A percentile compares a stretch with the other conserved stretches of the same genome.
Conservation (phyloP, 37 sponge, comb jelly and placozoan species). For the Chondrilla cf. caribensis region DNA sequence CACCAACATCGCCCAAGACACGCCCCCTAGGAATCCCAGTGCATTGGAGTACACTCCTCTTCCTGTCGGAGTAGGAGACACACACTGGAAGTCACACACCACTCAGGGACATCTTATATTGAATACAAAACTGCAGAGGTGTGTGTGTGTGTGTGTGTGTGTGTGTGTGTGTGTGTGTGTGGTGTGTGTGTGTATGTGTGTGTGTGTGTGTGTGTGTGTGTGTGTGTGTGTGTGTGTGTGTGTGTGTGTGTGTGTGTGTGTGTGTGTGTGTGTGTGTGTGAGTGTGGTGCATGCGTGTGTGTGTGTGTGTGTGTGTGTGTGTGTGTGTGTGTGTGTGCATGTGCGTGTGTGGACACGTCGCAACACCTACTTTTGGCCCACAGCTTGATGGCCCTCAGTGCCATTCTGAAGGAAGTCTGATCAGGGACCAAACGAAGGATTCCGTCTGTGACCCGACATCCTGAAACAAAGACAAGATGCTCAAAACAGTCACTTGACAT, state of each 20-base stretch:
- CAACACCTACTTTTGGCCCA: slow-evolving; percentile 92
- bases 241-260: too few species aligned
- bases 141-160: too few species aligned
- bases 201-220: too few species aligned
- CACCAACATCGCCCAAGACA: slow-evolving; percentile 99
- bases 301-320: slow-evolving; percentile 1
- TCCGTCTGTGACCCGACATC: slow-evolving; percentile 97
- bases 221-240: too few species aligned
- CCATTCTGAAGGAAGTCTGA: slow-evolving; percentile 83
- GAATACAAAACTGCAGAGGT: too few species aligned
- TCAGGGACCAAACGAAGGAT: slow-evolving; percentile 96
- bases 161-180: too few species aligned
- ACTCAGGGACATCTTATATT: too few species aligned
- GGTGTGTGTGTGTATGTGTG: too few species aligned
- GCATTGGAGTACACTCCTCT: slow-evolving; percentile 96
- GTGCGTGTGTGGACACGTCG: background rate
- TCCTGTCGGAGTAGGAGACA: slow-evolving; percentile 31
- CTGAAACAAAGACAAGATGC: slow-evolving; percentile 22
- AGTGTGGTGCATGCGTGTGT: background rate
- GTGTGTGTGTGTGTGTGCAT: too few species aligned
- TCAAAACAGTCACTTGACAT: too few species aligned
- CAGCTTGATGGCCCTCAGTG: slow-evolving; percentile 90
- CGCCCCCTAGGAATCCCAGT: slow-evolving; percentile 96
- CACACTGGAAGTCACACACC: too few species aligned
- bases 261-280: too few species aligned